These are phyloP conservation scores for Unio pictorum DNA, from an alignment of 2,888 invertebrate species.

Conservation along the genomic window DNA sequence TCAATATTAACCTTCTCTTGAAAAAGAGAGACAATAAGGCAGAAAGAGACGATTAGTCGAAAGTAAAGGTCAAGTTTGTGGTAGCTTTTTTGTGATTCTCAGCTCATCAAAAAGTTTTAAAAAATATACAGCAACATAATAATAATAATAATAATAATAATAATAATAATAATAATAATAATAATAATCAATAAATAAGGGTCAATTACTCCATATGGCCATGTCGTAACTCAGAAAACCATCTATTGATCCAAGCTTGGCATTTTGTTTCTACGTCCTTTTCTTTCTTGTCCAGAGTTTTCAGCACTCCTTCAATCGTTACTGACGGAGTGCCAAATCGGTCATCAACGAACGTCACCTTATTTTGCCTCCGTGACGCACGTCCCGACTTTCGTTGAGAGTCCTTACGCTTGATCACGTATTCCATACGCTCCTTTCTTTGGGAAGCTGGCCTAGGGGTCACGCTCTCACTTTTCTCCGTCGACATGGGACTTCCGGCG, in stretches of 20 bases:
- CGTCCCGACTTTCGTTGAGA: constrained; percentile 11
- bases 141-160: no score
- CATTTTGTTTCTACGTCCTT: constrained; percentile 31
- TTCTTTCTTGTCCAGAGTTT: constrained; percentile 22
- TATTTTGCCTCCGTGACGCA: constrained; percentile 12
- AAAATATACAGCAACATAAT: no score
- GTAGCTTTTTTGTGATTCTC: no score
- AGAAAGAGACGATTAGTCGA: no score
- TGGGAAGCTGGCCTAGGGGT: constrained; percentile 12
- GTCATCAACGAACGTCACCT: constrained; percentile 25
- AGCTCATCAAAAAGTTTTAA: no score
- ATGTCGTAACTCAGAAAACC: no score
- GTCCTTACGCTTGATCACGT: constrained; percentile 12
- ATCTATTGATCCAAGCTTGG: constrained; percentile 27
- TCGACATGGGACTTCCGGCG: constrained; percentile 7
- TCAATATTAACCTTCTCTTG: no score
- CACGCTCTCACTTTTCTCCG: constrained; percentile 14
- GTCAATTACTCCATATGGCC: no score
- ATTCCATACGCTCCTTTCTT: constrained; percentile 16
- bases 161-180: no score
- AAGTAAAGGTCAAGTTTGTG: no score
- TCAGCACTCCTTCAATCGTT: constrained; percentile 26
- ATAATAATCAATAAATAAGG: no score
- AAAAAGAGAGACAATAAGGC: no score
- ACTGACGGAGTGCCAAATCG: constrained; percentile 19